Base-by-base conservation (phyloP, 1,140 invertebrate genomes). In the Drosophila neocordata region DNA sequence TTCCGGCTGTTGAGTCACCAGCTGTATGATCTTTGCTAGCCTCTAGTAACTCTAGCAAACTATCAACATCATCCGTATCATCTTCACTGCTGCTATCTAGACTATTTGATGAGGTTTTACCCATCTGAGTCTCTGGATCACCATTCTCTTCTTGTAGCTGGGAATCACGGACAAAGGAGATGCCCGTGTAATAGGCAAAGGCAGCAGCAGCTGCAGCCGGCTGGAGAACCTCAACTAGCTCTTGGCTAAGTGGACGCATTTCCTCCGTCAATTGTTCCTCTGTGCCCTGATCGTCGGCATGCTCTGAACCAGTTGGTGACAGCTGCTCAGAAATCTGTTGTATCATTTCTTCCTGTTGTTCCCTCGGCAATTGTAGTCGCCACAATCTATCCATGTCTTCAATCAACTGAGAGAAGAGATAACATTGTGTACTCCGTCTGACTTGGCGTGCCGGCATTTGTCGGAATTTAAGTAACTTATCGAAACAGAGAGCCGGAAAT, bases 171-270 rank as follows among this genome's bases (percentile, higher is more conserved):
- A 91, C 75, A 56, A 91, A 91, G 0, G 89, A 91, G 20, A 91
- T 90, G 22, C 89, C 89, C 20, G 89, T 82, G 73, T 90, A 90
- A 66, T 90, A 90, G 59, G 77, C 79, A 63, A 90, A 87, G n/a
- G 89, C 89, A 22, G 89, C 84, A 9, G 80, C 84, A 2, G 84
- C 84, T 0, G 79, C 58, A 0, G 84, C 84, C 0, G 77, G 89
- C 18, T 90, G 89, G 12, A 89, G 66, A 3, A 82, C 84, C 56
- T 89, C 84, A 18, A 88, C 83, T 7, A 88, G 84, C 38, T 88
- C 83, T 8, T 88, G 79, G 56, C 83, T 88, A 0, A 88, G 83
- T 0, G 83, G 84, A 11, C 66, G 84, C 53, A 87, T 70, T 7
- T 75, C 70, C 0, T 81, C 82, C 7, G 69, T 7, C 11, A 69